These are phyloP conservation scores for Pachycephala philippinensis DNA, from an alignment of 2,113 vertebrate genomes.

Conservation along the genomic window DNA sequence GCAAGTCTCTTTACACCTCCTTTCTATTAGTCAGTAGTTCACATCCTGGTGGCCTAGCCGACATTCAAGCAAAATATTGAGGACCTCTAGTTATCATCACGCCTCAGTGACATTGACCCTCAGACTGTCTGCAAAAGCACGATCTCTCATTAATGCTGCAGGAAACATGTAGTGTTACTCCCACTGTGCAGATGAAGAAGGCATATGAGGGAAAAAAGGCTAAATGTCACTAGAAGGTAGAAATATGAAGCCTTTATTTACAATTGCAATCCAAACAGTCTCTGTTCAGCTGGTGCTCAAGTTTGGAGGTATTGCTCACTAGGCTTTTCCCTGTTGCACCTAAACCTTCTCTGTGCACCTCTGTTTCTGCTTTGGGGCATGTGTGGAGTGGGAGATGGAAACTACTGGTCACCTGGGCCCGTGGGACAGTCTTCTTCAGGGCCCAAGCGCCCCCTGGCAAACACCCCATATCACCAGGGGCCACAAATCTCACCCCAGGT, in stretches of 20 bases:
- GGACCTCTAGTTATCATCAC: not conserved
- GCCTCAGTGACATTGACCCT: not conserved
- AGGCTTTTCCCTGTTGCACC: not conserved
- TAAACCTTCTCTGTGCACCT: not conserved
- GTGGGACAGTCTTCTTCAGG: not conserved
- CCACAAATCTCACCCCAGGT: not conserved
- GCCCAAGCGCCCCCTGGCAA: not conserved
- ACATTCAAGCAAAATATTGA: not conserved
- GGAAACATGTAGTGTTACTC: not conserved
- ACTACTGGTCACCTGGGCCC: not conserved
- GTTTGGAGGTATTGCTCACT: not conserved
- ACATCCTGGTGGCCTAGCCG: not conserved
- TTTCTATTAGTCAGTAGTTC: not conserved
- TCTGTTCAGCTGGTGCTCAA: not conserved
- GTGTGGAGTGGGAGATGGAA: not conserved
- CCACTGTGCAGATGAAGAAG: not conserved
- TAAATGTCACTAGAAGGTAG: not conserved
- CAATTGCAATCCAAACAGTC: not conserved
- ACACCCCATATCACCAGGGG: rapidly evolving
- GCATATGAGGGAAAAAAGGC: not conserved
- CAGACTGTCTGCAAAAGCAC: not conserved
- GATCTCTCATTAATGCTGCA: not conserved
- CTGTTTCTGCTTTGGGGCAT: not conserved
- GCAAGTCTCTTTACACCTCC: not conserved
- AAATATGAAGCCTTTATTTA: not conserved